A percentile compares a stretch with the other conserved stretches of the same genome.
These are phyloP conservation scores for Ranitomeya imitator DNA, from an alignment of 2,113 vertebrate genomes.

Conservation along the genomic window DNA sequence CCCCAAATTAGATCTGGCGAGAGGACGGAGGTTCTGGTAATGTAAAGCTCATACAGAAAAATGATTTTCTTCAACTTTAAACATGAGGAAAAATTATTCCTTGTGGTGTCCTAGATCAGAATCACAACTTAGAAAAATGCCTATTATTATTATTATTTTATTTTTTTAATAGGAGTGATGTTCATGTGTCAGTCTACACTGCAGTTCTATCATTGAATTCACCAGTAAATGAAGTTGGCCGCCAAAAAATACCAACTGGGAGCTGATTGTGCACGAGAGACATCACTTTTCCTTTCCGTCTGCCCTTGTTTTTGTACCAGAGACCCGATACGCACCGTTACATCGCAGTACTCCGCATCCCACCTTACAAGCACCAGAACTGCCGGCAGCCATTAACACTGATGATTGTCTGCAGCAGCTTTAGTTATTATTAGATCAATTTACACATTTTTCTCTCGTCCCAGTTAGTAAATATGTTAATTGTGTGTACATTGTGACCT, in stretches of 20 bases:
- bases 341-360: neutral
- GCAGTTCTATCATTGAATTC: neutral
- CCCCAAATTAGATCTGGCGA: slow-evolving; percentile 9
- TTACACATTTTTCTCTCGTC: neutral
- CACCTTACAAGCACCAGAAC: neutral
- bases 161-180: too few relatives aligned
- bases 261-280: neutral
- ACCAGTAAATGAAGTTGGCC: too few relatives aligned
- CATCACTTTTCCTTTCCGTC: neutral
- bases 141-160: too few relatives aligned
- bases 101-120: neutral
- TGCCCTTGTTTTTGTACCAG: neutral
- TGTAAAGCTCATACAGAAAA: neutral
- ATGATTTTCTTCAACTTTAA: neutral
- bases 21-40: neutral
- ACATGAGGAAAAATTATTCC: neutral
- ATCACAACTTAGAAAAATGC: neutral
- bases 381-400: neutral
- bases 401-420: neutral
- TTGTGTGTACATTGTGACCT: neutral
- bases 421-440: neutral
- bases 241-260: neutral
- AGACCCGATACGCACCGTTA: neutral
- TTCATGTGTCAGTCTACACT: neutral
- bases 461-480: neutral